Conservation (phyloP, 2,888 invertebrate species). For the Cephus nigrinus region DNA sequence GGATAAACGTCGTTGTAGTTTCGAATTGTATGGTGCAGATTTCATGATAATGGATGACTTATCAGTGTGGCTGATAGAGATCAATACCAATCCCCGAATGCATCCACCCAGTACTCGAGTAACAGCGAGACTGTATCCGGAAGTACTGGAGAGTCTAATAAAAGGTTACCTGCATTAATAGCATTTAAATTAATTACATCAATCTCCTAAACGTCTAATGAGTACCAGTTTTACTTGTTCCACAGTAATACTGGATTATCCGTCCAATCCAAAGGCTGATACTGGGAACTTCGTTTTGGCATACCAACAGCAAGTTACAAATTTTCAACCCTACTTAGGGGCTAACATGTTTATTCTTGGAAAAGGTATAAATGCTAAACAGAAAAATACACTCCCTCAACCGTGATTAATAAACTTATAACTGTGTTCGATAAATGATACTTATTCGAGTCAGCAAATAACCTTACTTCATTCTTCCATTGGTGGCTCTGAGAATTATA, state of each 20-base stretch:
- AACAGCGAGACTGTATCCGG: slow-evolving; percentile 84
- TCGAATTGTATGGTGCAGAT: slow-evolving; percentile 92
- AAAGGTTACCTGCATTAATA: slow-evolving; percentile 75
- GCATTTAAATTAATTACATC: not conserved
- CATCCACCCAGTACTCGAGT: slow-evolving; percentile 81
- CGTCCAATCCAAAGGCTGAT: slow-evolving; percentile 76
- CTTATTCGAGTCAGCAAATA: too few species aligned
- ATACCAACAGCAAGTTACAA: slow-evolving; percentile 80
- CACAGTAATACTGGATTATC: slow-evolving; percentile 82
- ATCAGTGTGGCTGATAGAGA: slow-evolving; percentile 91
- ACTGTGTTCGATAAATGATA: not conserved
- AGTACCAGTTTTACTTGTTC: slow-evolving; percentile 37
- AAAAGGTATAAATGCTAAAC: slow-evolving; percentile 67
- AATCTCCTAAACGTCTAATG: not conserved
- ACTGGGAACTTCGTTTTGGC: slow-evolving; percentile 84
- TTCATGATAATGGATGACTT: slow-evolving; percentile 89
- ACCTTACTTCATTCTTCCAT: not conserved
- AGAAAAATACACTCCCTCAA: not conserved
- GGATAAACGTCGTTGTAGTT: slow-evolving; percentile 75
- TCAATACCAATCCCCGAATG: slow-evolving; percentile 90
- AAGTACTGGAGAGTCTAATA: slow-evolving; percentile 84
- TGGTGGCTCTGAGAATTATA: not conserved
- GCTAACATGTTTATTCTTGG: slow-evolving; percentile 77
- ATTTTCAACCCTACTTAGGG: slow-evolving; percentile 83
- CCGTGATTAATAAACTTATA: not conserved